Conservation (phyloP, 2,113 vertebrate genomes). For the Rafetus swinhoei region DNA sequence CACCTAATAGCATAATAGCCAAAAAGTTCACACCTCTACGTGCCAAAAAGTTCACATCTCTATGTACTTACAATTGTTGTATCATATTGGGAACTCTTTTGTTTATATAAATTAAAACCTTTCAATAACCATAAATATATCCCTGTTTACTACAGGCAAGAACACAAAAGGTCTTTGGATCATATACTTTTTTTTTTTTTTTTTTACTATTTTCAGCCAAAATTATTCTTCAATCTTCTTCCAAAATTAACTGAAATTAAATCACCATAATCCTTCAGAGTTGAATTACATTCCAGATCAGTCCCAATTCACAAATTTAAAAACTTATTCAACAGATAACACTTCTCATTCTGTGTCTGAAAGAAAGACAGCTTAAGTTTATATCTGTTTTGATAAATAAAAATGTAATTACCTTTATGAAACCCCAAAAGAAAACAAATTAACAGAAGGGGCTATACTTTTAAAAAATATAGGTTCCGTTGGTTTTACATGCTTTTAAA, state of each 20-base stretch:
- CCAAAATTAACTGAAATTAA: neutral
- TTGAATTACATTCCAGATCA: neutral
- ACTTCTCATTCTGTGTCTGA: neutral
- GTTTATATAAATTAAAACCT: neutral
- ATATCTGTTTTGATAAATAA: neutral
- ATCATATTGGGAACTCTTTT: neutral
- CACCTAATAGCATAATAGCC: neutral
- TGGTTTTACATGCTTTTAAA: neutral
- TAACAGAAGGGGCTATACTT: neutral
- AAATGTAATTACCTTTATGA: neutral
- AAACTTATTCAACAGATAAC: neutral
- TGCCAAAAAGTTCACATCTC: conserved; percentile 1
- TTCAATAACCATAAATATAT: conserved; percentile 10
- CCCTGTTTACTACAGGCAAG: neutral
- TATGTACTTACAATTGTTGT: neutral
- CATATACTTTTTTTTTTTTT: neutral
- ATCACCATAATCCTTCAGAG: neutral
- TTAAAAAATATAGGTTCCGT: neutral
- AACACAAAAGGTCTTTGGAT: neutral
- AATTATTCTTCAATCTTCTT: neutral
- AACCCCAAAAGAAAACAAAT: neutral
- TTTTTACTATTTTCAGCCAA: neutral
- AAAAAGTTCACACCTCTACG: neutral
- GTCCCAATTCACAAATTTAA: neutral
- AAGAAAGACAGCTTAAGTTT: neutral